Percentiles rank a stretch among this genome's conserved stretches.
These are phyloP conservation scores for Trachelus stipa DNA, from an alignment of 2,888 invertebrate species.

Conservation along the genomic window DNA sequence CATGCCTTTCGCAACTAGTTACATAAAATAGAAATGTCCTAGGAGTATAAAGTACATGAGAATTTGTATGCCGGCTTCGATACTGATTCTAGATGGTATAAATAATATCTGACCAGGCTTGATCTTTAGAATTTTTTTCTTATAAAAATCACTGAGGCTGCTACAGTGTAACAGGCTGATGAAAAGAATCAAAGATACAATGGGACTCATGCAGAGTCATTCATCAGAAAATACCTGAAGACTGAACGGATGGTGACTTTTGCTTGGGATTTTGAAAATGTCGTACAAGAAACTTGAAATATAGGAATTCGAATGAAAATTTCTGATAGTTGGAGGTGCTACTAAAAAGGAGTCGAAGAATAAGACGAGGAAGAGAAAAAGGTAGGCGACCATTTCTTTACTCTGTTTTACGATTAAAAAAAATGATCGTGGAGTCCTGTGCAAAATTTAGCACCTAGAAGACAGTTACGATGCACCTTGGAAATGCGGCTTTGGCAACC, in stretches of 20 bases:
- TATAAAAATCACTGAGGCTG: neutral
- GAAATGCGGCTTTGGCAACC: constrained; percentile 54
- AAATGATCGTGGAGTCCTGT: neutral
- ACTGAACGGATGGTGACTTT: neutral
- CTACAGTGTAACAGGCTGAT: neutral
- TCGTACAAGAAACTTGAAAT: neutral
- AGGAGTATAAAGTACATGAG: neutral
- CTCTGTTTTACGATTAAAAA: neutral
- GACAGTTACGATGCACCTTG: constrained; percentile 63
- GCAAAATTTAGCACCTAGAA: constrained; percentile 64
- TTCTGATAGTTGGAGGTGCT: neutral
- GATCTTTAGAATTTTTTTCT: neutral
- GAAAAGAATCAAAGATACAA: neutral
- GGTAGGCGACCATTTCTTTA: neutral
- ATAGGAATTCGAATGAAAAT: neutral
- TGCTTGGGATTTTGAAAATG: neutral
- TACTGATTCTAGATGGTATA: neutral
- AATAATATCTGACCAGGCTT: neutral
- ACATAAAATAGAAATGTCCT: neutral
- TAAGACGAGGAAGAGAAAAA: neutral
- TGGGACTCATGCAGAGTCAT: neutral
- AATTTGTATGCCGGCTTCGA: neutral
- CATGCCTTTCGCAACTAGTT: neutral
- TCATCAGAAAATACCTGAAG: neutral
- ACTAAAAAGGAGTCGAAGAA: neutral